These are phyloP conservation scores for Papilio helenus DNA, from an alignment of 1,140 invertebrate species.

Conservation along the genomic window DNA sequence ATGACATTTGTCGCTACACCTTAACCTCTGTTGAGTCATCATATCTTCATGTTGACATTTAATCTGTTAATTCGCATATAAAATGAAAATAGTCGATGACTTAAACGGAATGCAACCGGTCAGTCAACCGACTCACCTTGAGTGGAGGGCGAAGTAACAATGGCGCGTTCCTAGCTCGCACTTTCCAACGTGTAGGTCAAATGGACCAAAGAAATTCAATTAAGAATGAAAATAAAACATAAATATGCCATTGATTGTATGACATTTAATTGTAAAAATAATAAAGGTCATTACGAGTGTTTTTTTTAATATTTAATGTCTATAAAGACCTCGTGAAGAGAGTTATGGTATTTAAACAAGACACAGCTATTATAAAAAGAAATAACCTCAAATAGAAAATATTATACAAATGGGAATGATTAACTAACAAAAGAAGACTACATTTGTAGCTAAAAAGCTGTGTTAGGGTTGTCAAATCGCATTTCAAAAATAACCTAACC, in stretches of 20 bases:
- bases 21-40: constrained; percentile 1
- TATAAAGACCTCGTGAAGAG: no score
- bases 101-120: constrained; percentile 64
- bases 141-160: constrained; percentile 60
- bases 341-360: no score
- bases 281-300: no score
- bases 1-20: constrained; percentile 2
- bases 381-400: neutral
- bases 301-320: no score
- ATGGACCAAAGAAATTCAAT: constrained; percentile 13
- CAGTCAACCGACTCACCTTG: constrained; percentile 67
- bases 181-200: constrained; percentile 41
- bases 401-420: no score
- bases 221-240: neutral
- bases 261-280: neutral
- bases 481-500: neutral
- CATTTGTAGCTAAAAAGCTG: neutral
- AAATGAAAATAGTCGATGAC: constrained; percentile 63
- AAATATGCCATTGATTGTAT: neutral
- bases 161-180: constrained; percentile 48
- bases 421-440: neutral
- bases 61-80: constrained; percentile 34
- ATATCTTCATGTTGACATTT: constrained; percentile 28
- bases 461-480: neutral
- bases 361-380: no score